Base-by-base conservation (phyloP, 1,140 invertebrate species). In the Leguminivora glycinivorella region DNA sequence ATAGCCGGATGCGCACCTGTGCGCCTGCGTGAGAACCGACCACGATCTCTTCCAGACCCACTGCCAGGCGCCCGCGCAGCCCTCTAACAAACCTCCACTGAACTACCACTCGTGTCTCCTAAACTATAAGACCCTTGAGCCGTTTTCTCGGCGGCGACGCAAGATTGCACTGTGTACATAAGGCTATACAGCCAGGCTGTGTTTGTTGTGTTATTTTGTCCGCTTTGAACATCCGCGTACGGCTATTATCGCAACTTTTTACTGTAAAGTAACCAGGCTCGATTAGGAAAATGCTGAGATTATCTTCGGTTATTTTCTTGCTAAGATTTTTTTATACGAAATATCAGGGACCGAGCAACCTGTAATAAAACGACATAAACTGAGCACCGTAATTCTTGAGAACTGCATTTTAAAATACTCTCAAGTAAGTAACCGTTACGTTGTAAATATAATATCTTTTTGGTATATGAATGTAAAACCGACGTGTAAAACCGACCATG, bases 1-100 rank as follows among this genome's bases (percentile, higher is more conserved):
- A 87, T 89, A 87, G 83, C 87, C 85, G 85, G 87, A 89, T 89
- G 87, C 83, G 81, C 87, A 89, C 87, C 87, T 89, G 87, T 87
- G 87, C 58, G 67, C 71, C 67, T 68, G 47, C 85, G 87, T 89
- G 87, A 87, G 87, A 89, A 89, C 84, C 73, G 67, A 75, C 79
- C 74, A 76, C 79, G 75, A 86, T 83, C 79, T 82, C 70, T 29
- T 78, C 14, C 68, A 72, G 70, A 52, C 75, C 75, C 26, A 68
- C 74, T 72, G 43, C 69, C 73, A 52, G 77, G 71, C 79, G 71
- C 25, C 52, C 60, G 17, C 52, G 69, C 19, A 40, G 72, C 24
- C 38, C 67, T 34, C 22, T 2, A 1, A 10, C 60, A 69, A 6
- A 52, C 70, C 14, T 22, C 7, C 47, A 10, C 4, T 9, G 19